Percentiles rank a stretch among this genome's conserved stretches.
These are phyloP conservation scores for Crotophaga sulcirostris DNA, from an alignment of 2,113 vertebrate species.

Conservation along the genomic window DNA sequence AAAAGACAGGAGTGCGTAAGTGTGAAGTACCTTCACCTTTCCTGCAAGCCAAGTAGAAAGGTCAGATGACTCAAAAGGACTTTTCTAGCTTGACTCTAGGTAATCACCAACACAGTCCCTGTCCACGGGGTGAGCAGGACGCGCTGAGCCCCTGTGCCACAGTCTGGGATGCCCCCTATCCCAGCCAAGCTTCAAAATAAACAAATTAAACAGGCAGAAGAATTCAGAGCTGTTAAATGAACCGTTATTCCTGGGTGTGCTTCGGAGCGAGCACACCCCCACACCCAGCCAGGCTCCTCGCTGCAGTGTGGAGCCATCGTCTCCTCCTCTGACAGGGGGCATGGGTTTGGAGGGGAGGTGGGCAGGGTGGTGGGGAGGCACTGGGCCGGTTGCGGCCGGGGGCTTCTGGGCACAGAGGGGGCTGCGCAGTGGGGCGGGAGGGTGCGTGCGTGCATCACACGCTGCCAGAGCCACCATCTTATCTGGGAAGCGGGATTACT, in stretches of 20 bases:
- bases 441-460: neutral
- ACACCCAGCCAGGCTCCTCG: neutral
- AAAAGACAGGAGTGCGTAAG: neutral
- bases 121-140: fast-evolving
- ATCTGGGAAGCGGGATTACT: constrained; percentile 39
- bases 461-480: constrained; percentile 53
- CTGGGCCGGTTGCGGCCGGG: neutral
- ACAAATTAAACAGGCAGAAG: neutral
- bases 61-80: constrained; percentile 49
- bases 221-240: neutral
- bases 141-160: fast-evolving
- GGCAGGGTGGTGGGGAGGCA: neutral
- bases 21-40: constrained; percentile 58
- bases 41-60: constrained; percentile 47
- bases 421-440: neutral
- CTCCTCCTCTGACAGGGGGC: neutral
- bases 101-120: neutral
- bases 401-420: neutral
- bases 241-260: constrained; percentile 42
- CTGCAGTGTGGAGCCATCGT: neutral
- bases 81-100: neutral
- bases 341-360: neutral
- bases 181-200: neutral
- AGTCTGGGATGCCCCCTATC: fast-evolving
- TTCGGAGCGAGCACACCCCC: neutral